Evolutionary conservation across 1,140 invertebrate genomes (phyloP).

Genomic region (Dendroctonus valens): DNA sequence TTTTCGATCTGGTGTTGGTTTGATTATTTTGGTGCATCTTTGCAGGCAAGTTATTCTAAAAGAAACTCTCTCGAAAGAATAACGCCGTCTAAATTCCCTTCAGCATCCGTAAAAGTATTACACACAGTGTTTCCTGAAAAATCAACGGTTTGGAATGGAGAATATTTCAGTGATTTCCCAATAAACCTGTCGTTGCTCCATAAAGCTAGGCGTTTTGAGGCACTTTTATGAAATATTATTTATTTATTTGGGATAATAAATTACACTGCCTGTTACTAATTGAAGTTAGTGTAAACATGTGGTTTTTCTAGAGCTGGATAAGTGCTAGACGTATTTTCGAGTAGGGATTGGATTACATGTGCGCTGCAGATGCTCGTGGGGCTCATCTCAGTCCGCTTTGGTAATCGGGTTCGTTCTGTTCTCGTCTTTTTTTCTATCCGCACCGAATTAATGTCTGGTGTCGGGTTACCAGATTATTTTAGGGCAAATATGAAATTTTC

Average conservation of each 20-base stretch:
- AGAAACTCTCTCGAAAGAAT: too few species aligned
- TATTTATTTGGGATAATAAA: conserved; percentile 35
- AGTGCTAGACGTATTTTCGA: conserved; percentile 33
- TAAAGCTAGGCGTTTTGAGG: conserved; percentile 25
- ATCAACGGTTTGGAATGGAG: conserved; percentile 18
- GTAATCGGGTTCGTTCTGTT: conserved; percentile 7
- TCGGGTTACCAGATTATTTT: not conserved
- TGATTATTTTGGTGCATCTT: too few species aligned
- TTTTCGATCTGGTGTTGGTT: too few species aligned
- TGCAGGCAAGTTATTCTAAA: too few species aligned
- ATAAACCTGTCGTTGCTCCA: conserved; percentile 31
- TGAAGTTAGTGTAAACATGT: conserved; percentile 33
- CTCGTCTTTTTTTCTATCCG: conserved; percentile 10
- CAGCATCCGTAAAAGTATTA: not conserved
- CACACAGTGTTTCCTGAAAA: not conserved
- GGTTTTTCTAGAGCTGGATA: conserved; percentile 34
- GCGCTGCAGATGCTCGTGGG: conserved; percentile 26
- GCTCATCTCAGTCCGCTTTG: conserved; percentile 6
- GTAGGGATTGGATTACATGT: conserved; percentile 32
- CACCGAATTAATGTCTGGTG: not conserved
- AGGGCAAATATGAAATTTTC: conserved; percentile 5
- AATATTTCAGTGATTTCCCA: conserved; percentile 26
- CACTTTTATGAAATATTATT: conserved; percentile 33
- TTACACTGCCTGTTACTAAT: conserved; percentile 32
- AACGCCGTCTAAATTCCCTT: not conserved